Conservation (phyloP, 2,888 invertebrate genomes). For the Acrocera orbiculus region DNA sequence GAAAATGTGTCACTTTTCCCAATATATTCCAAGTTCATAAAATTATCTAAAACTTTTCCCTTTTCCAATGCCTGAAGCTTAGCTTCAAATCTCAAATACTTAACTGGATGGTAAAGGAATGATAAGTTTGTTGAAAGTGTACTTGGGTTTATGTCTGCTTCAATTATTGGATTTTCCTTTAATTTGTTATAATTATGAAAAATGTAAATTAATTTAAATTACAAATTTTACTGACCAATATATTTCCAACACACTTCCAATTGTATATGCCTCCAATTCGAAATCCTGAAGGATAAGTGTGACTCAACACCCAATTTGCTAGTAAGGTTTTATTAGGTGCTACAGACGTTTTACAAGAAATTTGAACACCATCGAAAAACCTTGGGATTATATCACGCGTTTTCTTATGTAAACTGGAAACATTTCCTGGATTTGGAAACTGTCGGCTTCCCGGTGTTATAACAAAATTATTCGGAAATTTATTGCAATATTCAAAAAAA, state of each 20-base stretch:
- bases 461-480: slow-evolving; percentile 23
- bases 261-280: slow-evolving; percentile 27
- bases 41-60: slow-evolving; percentile 17
- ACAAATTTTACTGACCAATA: slow-evolving; percentile 19
- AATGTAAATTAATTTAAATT: neutral
- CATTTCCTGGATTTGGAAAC: slow-evolving; percentile 26
- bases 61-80: slow-evolving; percentile 19
- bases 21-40: slow-evolving; percentile 20
- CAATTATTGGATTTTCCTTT: slow-evolving; percentile 25
- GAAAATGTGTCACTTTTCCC: slow-evolving; percentile 21
- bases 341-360: slow-evolving; percentile 21
- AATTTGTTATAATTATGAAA: neutral
- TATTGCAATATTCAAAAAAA: too few relatives aligned
- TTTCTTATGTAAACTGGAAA: slow-evolving; percentile 23
- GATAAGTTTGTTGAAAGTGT: slow-evolving; percentile 25
- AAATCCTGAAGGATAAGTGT: slow-evolving; percentile 25
- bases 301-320: slow-evolving; percentile 24
- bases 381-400: slow-evolving; percentile 27
- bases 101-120: slow-evolving; percentile 22
- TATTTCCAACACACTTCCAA: slow-evolving; percentile 17
- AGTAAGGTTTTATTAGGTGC: slow-evolving; percentile 22
- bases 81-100: slow-evolving; percentile 15
- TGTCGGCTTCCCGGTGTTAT: slow-evolving; percentile 17
- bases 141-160: slow-evolving; percentile 27
- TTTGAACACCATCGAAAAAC: slow-evolving; percentile 25